phyloP scores from a whole-genome alignment of 2,113 vertebrate species.

The Solea senegalensis region DNA sequence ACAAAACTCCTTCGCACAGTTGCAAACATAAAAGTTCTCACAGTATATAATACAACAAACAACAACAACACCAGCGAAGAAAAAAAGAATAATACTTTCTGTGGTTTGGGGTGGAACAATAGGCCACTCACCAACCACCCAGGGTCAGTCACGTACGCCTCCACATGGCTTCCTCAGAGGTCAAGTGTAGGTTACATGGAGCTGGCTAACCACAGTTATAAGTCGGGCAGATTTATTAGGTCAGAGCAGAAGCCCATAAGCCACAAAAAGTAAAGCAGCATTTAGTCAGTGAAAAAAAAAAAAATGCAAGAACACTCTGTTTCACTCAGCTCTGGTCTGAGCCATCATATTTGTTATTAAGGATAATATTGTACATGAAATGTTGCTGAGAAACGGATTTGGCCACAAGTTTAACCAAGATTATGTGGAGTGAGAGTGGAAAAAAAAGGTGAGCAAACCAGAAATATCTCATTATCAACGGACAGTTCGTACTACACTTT shows the following conservation, averaged over 20 bases:
- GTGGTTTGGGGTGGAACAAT: slow-evolving; percentile 43
- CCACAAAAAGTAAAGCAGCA: slow-evolving; percentile 15
- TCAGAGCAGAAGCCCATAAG: slow-evolving; percentile 13
- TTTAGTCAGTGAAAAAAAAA: slow-evolving; percentile 9
- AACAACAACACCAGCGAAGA: slow-evolving; percentile 3
- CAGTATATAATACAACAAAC: not conserved
- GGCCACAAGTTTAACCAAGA: not conserved
- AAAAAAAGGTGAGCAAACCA: slow-evolving; percentile 12
- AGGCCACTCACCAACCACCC: slow-evolving; percentile 45
- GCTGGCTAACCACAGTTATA: slow-evolving; percentile 31
- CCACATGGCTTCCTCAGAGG: slow-evolving; percentile 42
- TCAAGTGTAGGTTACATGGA: slow-evolving; percentile 58
- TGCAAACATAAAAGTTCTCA: slow-evolving; percentile 24
- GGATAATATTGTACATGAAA: slow-evolving; percentile 18
- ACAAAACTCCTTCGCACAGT: slow-evolving; percentile 6
- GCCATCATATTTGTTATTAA: slow-evolving; percentile 17
- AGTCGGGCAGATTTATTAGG: slow-evolving; percentile 33
- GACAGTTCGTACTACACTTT: no score
- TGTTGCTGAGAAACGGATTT: slow-evolving; percentile 30
- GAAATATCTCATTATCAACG: not conserved
- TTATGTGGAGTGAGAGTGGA: not conserved
- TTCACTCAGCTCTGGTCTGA: not conserved
- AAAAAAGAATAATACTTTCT: not conserved
- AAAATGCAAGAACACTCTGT: not conserved
- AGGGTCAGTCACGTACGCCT: slow-evolving; percentile 42